phyloP scores from a whole-genome alignment of 2,113 vertebrate species.

The Paratilapia polleni region DNA sequence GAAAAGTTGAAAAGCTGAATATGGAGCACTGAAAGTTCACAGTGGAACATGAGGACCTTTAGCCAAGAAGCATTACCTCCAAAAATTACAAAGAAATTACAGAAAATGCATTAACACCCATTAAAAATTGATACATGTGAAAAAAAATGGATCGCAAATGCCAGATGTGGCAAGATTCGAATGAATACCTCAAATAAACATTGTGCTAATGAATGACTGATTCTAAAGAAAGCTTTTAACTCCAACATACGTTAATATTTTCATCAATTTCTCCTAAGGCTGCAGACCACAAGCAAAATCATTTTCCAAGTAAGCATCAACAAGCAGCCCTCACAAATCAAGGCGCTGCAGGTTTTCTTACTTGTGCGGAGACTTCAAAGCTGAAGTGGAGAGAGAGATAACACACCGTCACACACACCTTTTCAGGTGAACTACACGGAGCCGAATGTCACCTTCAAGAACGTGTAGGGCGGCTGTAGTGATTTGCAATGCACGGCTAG shows the following conservation, averaged over 20 bases:
- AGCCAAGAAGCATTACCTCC: neutral
- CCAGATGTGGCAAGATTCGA: neutral
- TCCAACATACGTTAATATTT: neutral
- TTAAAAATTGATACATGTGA: neutral
- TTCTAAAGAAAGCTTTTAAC: neutral
- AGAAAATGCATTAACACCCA: neutral
- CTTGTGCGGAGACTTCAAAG: neutral
- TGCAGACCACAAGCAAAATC: neutral
- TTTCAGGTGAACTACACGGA: slow-evolving; percentile 35
- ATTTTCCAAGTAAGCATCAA: neutral
- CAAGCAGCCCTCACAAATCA: neutral
- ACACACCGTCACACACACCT: slow-evolving; percentile 17
- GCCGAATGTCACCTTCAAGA: slow-evolving; percentile 70
- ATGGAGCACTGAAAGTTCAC: neutral
- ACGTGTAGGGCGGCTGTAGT: slow-evolving; percentile 30
- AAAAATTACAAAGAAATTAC: neutral
- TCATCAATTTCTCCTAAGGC: neutral
- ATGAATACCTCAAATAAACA: neutral
- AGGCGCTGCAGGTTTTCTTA: neutral
- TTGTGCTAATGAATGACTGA: neutral
- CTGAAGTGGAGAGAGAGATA: neutral
- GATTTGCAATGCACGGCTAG: slow-evolving; percentile 64
- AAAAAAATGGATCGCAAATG: neutral
- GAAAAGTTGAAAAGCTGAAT: slow-evolving; percentile 12
- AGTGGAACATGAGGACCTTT: neutral